Percentiles rank a stretch among this genome's conserved stretches.
Conservation (phyloP, 2,797 vertebrate species). For the Schizothorax lantsangensis region DNA sequence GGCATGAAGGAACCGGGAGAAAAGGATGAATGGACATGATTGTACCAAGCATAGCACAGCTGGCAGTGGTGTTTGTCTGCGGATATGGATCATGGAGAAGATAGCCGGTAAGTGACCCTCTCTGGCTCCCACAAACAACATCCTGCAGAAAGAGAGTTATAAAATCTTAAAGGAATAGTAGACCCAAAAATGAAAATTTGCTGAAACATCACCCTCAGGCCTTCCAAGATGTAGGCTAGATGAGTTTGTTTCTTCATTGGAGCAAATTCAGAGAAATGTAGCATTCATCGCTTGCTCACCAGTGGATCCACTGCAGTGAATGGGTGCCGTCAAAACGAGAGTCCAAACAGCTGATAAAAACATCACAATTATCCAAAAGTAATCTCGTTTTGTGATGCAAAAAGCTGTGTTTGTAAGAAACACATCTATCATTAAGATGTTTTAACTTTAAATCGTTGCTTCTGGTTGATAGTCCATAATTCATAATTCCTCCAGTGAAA, state of each 20-base stretch:
- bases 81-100: slow-evolving; percentile 98
- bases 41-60: slow-evolving; percentile 92
- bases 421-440: neutral
- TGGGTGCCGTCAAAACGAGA: neutral
- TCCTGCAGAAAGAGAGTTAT: slow-evolving; percentile 75
- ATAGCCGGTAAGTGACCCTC: slow-evolving; percentile 95
- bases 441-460: neutral
- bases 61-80: slow-evolving; percentile 92
- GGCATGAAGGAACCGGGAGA: neutral
- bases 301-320: neutral
- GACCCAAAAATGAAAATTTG: neutral
- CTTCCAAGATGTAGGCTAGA: neutral
- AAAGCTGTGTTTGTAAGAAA: neutral
- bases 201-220: neutral
- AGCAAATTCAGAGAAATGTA: neutral
- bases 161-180: neutral
- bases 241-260: neutral
- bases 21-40: neutral
- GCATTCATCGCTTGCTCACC: neutral
- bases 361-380: neutral
- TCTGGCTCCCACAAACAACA: slow-evolving; percentile 95
- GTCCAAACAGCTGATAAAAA: neutral
- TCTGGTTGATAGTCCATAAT: neutral
- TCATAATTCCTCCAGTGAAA: neutral
- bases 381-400: neutral